These are phyloP conservation scores for Brachionus paranguensis DNA, from an alignment of 1,140 invertebrate species.

Conservation along the genomic window DNA sequence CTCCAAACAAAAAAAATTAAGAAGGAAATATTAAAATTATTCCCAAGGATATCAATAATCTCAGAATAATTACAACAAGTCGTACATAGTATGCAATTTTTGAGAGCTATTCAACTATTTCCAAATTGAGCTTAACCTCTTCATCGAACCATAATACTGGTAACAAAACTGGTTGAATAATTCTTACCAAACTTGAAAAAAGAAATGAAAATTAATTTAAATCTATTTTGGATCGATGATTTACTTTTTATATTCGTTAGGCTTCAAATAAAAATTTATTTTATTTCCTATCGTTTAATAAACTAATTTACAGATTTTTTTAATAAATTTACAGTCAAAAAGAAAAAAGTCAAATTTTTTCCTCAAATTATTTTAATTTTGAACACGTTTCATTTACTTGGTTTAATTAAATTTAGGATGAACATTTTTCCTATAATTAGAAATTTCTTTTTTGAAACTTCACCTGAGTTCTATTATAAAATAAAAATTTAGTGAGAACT, in stretches of 20 bases:
- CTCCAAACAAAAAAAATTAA: neutral
- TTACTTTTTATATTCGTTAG: constrained; percentile 9
- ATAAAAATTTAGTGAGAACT: no score
- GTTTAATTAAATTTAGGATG: no score
- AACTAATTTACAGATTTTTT: no score
- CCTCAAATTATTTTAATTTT: no score
- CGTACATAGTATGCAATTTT: neutral
- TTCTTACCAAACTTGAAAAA: constrained; percentile 24
- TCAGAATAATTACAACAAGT: neutral
- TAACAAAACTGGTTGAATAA: constrained; percentile 2
- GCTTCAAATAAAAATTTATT: constrained; percentile 19
- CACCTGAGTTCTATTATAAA: no score
- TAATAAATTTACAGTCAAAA: no score
- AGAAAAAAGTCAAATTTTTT: no score
- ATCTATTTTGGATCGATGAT: no score
- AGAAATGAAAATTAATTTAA: neutral
- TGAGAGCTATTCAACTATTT: neutral
- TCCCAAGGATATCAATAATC: neutral
- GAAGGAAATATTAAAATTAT: neutral
- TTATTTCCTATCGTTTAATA: neutral
- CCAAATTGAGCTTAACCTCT: neutral
- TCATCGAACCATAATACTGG: constrained; percentile 35
- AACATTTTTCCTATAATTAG: no score
- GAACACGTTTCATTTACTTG: no score
- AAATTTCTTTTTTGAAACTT: no score